Base-by-base conservation (phyloP, 1,140 invertebrate species). In the Bilobella aurantiaca region DNA sequence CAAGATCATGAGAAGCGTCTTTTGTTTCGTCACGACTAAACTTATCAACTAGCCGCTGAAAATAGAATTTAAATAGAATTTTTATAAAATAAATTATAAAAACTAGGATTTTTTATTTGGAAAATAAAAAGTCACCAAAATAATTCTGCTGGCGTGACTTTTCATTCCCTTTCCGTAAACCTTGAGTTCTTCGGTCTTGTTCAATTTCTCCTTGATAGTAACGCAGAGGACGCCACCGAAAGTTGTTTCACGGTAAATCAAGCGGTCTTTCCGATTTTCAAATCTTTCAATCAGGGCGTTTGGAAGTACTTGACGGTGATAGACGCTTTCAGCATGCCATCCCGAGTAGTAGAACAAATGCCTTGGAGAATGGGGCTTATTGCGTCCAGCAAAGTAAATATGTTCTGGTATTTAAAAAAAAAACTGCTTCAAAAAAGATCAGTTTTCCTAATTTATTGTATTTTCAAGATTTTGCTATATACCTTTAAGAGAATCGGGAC, bases 271-370 rank as follows among this genome's bases (percentile, higher is more conserved):
- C 29, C 87, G 79, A 42, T 83, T 76, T 3, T 79, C 76, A 69
- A 84, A 90, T 64, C 85, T 75, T 74, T 89, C 86, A 8, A 79
- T 82, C 67, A 89, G 80, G 65, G 80, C 79, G 1, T 79, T 73
- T 0, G 46, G 65, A 18, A 83, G 80, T 72, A 85, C 82, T 60
- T 83, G 79, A 0, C 89, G 77, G 67, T 81, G 81, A 1, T 76
- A 75, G 27, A 91, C 78, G 66, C 85, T 84, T 76, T 90, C 88
- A 3, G 83, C 76, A 23, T 87, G 80, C 1, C 83, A 82, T 47
- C 82, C 78, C 63, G 84, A 77, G 72, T 85, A 88, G 77, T 89
- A 92, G 63, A 85, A 78, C 70, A 93, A 76, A 0, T 78, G 81
- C 62, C 87, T 79, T 30, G 83, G 79, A 16, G 78, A 81, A 66